These are phyloP conservation scores for Nerophis ophidion DNA, from an alignment of 2,113 vertebrate species.

Conservation along the genomic window DNA sequence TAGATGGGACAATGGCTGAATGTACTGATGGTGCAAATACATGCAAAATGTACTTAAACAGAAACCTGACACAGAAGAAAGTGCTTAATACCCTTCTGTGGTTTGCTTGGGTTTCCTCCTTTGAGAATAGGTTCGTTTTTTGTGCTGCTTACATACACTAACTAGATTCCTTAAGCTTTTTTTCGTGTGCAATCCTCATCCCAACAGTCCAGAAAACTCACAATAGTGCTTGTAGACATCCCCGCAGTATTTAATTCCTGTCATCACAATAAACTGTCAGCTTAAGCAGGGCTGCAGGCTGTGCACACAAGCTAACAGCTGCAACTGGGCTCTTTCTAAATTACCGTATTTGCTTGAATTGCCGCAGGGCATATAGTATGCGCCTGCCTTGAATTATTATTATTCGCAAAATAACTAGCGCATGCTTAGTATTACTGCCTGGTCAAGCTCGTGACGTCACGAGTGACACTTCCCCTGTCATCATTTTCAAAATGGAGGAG, in stretches of 20 bases:
- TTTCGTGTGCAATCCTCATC: constrained; percentile 26
- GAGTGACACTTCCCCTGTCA: too few relatives aligned
- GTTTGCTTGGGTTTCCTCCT: constrained; percentile 31
- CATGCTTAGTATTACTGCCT: too few relatives aligned
- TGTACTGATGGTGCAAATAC: constrained; percentile 21
- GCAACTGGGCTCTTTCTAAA: constrained; percentile 53
- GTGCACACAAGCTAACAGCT: constrained; percentile 57
- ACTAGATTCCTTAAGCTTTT: constrained; percentile 22
- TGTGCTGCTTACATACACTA: constrained; percentile 24
- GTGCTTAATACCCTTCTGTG: constrained; percentile 20
- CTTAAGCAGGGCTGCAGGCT: constrained; percentile 47
- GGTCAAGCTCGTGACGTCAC: too few relatives aligned
- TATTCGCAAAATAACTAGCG: too few relatives aligned
- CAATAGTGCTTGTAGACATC: constrained; percentile 54
- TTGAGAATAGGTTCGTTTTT: constrained; percentile 28
- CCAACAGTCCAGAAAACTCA: constrained; percentile 37
- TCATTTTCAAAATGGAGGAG: too few relatives aligned
- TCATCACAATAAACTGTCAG: constrained; percentile 55
- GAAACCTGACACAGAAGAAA: neutral
- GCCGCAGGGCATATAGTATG: too few relatives aligned
- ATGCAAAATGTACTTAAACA: neutral
- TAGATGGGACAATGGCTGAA: constrained; percentile 15
- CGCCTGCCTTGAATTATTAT: too few relatives aligned
- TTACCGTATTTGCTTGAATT: too few relatives aligned
- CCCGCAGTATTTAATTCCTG: constrained; percentile 64